Base-by-base conservation (phyloP, 2,888 invertebrate species). In the Lamproptera curius region DNA sequence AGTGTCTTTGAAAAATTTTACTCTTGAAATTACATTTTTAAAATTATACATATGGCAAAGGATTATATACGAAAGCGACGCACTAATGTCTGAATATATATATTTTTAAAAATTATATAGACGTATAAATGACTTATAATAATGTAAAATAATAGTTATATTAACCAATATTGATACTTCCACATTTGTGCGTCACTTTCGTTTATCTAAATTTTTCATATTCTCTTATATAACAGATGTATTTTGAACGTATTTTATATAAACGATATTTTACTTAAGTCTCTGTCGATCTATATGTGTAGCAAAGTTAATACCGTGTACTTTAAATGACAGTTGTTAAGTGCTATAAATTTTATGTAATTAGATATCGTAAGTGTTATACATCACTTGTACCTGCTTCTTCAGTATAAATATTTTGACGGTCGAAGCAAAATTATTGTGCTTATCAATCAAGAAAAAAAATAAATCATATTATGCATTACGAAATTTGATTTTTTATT, bases 341-440 rank as follows among this genome's bases (percentile, higher is more conserved):
- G 31, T 9, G 52, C 51, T 57, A 46, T 59, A 53, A 61, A 64
- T 62, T 67, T 66, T 70, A 65, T 67, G 55, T 62, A 69, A 67
- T 72, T 76, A 76, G 63, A 70, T 74, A 73, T 68, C 69, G 63
- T 83, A 77, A 77, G 75, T 82, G 81, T 85, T 81, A 73, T 76
- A 76, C 79, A 83, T 85, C 79, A 86, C 82, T 80, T 79, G 86
- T 87, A 86, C 86, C 86, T 87, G 86, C 85, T 86, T 83, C 71
- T 67, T 76, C 71, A 73, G 68, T 73, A 81, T 76, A 70, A 76
- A 83, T 85, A 83, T 82, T 82, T 82, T 80, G 76, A 76, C 80
- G 79, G 75, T 82, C 87, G 86, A 87, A 87, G 87, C 87, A 87
- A 86, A 87, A 81, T 87, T 80, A 86, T 77, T 84, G 85, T 80